Percentiles rank a stretch among this genome's conserved stretches.
Evolutionary conservation across 2,113 vertebrate species (phyloP).

Genomic region (Ageneiosus marmoratus): DNA sequence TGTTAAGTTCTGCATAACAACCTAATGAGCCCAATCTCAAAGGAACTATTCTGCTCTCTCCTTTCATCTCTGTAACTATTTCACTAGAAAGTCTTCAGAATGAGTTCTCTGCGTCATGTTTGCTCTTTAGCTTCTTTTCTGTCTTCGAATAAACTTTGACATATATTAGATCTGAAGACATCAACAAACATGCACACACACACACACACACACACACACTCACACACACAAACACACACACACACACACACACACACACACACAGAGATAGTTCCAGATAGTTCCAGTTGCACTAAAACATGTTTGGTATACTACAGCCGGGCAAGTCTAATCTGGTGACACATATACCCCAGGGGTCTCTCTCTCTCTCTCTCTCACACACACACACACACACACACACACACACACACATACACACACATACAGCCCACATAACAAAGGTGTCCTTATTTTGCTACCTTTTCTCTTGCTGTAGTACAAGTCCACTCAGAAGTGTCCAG

Average conservation of each 20-base stretch:
- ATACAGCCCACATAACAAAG: not conserved
- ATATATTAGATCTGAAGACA: no score
- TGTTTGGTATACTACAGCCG: not conserved
- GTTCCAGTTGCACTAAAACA: not conserved
- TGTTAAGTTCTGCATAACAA: no score
- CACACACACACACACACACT: no score
- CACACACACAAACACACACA: not conserved
- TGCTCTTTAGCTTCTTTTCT: no score
- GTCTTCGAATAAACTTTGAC: no score
- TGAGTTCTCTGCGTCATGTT: no score
- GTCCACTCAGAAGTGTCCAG: not conserved
- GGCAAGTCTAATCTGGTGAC: conserved; percentile 6
- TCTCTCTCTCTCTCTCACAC: not conserved
- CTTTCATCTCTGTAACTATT: no score
- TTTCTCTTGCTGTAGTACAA: not conserved
- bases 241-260: not conserved
- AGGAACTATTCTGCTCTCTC: no score
- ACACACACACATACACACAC: conserved; percentile 14
- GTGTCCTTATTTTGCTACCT: no score
- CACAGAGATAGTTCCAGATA: not conserved
- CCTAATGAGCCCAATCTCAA: no score
- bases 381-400: conserved; percentile 15
- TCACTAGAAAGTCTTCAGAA: no score
- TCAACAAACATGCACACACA: no score
- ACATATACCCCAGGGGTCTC: not conserved